phyloP scores from a whole-genome alignment of 1,140 invertebrate species.

The Trypoxylus dichotomus region DNA sequence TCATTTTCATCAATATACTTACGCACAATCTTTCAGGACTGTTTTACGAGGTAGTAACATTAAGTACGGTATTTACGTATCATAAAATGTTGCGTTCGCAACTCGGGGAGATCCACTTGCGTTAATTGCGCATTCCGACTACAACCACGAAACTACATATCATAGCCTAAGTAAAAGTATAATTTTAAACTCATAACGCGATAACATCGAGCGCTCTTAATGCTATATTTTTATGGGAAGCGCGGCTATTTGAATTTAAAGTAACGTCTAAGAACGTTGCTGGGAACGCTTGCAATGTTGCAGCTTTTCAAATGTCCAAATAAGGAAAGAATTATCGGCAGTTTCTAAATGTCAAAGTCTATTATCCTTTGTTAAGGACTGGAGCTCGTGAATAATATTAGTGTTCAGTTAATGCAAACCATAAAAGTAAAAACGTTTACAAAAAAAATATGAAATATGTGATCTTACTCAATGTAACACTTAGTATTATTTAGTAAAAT shows the following conservation, averaged over 20 bases:
- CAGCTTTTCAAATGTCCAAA: not conserved
- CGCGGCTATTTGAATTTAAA: not conserved
- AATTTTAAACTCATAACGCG: not conserved
- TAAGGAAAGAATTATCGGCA: not conserved
- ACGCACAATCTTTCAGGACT: not conserved
- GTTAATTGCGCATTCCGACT: not conserved
- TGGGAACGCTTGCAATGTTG: not conserved
- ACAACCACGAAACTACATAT: not conserved
- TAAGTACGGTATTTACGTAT: constrained; percentile 6
- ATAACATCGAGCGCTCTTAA: not conserved
- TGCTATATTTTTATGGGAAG: not conserved
- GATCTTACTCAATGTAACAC: too few relatives aligned
- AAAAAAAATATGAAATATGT: too few relatives aligned
- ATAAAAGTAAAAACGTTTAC: too few relatives aligned
- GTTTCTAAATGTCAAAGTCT: not conserved
- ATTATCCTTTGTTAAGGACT: not conserved
- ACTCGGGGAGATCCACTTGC: not conserved
- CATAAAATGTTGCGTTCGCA: not conserved
- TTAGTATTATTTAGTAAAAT: too few relatives aligned
- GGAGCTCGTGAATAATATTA: not conserved
- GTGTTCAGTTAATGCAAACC: too few relatives aligned
- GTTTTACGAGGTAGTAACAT: not conserved
- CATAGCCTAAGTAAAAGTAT: not conserved
- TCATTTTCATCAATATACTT: not conserved
- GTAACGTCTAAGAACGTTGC: not conserved